phyloP scores from a whole-genome alignment of 2,113 vertebrate genomes.

The Sula dactylatra region DNA sequence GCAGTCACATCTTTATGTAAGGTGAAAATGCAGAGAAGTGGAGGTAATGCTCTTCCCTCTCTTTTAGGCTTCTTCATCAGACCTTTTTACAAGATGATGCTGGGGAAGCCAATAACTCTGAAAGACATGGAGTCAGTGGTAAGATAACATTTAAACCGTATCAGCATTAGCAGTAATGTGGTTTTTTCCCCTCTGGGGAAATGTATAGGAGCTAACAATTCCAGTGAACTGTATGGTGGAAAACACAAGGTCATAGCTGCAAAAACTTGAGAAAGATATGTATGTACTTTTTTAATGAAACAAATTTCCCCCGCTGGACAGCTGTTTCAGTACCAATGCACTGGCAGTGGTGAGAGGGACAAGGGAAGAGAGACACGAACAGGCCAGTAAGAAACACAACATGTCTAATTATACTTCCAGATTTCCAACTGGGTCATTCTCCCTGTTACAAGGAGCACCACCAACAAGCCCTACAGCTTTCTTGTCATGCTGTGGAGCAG shows the following conservation, averaged over 20 bases:
- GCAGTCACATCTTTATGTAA: neutral
- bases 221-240: neutral
- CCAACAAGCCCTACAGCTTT: neutral
- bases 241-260: neutral
- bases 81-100: slow-evolving; percentile 98
- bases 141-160: neutral
- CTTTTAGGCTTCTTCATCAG: slow-evolving; percentile 92
- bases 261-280: neutral
- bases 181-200: neutral
- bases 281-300: neutral
- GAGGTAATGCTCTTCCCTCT: neutral
- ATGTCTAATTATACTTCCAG: too few species aligned
- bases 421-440: neutral
- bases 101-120: slow-evolving; percentile 92
- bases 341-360: neutral
- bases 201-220: neutral
- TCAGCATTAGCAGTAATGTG: accelerated
- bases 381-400: neutral
- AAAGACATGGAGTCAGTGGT: slow-evolving; percentile 99
- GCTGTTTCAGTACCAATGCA: neutral
- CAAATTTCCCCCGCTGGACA: neutral
- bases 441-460: neutral
- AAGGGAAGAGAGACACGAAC: neutral
- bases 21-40: too few species aligned
- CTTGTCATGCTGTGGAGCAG: neutral